These are phyloP conservation scores for Charaxes varanes DNA, from an alignment of 1,140 invertebrate species.

Conservation along the genomic window DNA sequence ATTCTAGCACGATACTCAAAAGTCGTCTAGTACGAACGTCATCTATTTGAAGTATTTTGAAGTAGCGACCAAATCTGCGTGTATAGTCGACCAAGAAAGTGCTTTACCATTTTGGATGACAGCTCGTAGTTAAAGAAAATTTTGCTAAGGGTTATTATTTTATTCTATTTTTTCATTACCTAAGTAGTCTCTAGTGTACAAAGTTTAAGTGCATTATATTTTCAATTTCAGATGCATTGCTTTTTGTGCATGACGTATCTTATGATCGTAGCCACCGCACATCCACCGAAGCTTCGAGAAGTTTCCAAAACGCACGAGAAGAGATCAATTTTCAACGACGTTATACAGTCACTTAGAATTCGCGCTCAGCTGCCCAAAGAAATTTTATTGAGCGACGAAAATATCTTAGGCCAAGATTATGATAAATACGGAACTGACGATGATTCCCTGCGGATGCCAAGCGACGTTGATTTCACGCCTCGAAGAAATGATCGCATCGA, in stretches of 20 bases:
- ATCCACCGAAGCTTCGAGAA: conserved; percentile 32
- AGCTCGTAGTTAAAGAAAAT: no score
- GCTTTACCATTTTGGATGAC: no score
- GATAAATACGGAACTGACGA: conserved; percentile 41
- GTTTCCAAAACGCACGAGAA: conserved; percentile 24
- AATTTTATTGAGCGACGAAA: conserved; percentile 43
- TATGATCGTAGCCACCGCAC: conserved; percentile 44
- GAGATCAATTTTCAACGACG: conserved; percentile 55
- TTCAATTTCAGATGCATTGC: conserved; percentile 56
- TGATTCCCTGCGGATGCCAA: conserved; percentile 40
- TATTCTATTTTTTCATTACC: neutral
- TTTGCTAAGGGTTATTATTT: no score
- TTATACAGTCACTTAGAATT: conserved; percentile 55
- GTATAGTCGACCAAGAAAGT: no score
- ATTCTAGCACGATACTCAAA: neutral
- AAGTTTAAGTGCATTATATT: no score
- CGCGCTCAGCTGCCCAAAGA: conserved; percentile 46
- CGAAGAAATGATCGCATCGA: conserved; percentile 60
- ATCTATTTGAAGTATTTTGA: no score
- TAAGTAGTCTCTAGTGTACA: neutral
- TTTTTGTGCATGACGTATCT: conserved; percentile 60
- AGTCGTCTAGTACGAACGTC: no score
- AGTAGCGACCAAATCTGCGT: no score
- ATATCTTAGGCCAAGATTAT: conserved; percentile 43
- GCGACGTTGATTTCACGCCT: conserved; percentile 47